phyloP scores from a whole-genome alignment of 2,888 invertebrate species.

The Pyrgus malvae region DNA sequence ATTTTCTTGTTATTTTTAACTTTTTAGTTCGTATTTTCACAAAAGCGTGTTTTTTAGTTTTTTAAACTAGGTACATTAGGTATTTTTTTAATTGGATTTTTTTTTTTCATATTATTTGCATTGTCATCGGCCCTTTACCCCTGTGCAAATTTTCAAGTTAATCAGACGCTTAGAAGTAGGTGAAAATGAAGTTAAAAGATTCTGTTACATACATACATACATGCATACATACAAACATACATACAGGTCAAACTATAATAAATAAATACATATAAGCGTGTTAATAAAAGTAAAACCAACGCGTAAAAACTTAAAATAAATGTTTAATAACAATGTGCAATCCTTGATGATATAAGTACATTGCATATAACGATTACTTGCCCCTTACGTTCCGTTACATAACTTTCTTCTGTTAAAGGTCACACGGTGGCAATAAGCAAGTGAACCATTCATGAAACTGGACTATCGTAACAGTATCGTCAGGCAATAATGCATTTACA shows the following conservation, averaged over 20 bases:
- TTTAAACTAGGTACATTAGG: too few species aligned
- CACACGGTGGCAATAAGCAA: constrained; percentile 8
- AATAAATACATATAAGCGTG: neutral
- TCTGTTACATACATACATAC: too few species aligned
- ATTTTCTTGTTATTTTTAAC: too few species aligned
- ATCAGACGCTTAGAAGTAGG: too few species aligned
- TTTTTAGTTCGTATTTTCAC: too few species aligned
- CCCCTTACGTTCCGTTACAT: constrained; percentile 4
- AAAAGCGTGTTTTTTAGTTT: too few species aligned
- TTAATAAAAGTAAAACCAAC: neutral
- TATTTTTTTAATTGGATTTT: too few species aligned
- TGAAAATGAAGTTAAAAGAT: too few species aligned
- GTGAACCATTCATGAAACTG: constrained; percentile 1
- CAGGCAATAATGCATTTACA: neutral
- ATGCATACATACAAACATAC: too few species aligned
- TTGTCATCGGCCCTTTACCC: too few species aligned
- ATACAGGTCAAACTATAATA: neutral
- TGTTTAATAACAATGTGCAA: constrained; percentile 9
- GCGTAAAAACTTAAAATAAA: neutral
- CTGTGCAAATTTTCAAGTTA: too few species aligned
- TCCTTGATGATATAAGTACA: constrained; percentile 16
- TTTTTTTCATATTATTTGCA: too few species aligned
- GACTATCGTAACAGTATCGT: constrained; percentile 3
- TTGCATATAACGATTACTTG: constrained; percentile 8
- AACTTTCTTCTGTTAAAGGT: constrained; percentile 19